These are phyloP conservation scores for Notiomystis cincta DNA, from an alignment of 2,113 vertebrate genomes.

Conservation along the genomic window DNA sequence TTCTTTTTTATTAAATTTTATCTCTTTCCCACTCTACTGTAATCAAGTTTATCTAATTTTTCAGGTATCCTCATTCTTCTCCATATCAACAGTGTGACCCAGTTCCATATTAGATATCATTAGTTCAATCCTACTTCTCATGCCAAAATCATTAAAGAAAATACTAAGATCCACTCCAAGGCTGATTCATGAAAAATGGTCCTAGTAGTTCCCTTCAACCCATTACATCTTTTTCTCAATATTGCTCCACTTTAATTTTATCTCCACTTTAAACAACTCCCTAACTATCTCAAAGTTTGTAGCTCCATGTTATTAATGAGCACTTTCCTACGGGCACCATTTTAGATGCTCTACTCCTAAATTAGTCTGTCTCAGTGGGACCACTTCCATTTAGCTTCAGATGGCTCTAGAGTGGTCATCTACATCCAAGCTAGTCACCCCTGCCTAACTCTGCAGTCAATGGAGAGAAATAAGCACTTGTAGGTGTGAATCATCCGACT, in stretches of 20 bases:
- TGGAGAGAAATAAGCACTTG: not conserved
- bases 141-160: conserved; percentile 19
- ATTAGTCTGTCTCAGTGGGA: not conserved
- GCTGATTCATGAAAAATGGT: not conserved
- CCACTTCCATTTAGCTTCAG: not conserved
- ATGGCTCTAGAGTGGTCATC: not conserved
- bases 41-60: not conserved
- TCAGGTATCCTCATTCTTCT: not conserved
- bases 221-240: not conserved
- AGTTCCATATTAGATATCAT: not conserved
- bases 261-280: not conserved
- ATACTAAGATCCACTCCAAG: not conserved
- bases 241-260: not conserved
- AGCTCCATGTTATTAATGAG: not conserved
- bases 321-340: not conserved
- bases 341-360: not conserved
- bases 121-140: not conserved
- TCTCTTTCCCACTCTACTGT: not conserved
- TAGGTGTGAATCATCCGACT: not conserved
- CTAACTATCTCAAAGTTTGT: not conserved
- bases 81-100: not conserved
- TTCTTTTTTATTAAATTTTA: not conserved
- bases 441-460: not conserved
- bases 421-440: not conserved
- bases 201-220: not conserved